These are phyloP conservation scores for Kryptolebias marmoratus DNA, from an alignment of 2,113 vertebrate genomes.

Conservation along the genomic window DNA sequence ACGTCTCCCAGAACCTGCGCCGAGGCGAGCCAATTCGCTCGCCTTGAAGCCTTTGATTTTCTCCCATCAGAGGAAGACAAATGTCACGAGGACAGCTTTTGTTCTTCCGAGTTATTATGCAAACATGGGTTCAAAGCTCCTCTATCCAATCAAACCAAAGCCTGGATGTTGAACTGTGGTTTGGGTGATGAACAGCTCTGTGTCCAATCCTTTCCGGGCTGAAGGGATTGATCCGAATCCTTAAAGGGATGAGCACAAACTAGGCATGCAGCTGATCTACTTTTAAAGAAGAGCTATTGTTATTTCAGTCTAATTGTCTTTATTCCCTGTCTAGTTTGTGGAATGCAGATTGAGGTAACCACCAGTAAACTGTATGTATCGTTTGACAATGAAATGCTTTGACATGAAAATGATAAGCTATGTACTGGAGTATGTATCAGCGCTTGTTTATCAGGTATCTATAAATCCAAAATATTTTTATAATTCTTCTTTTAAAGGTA, in stretches of 20 bases:
- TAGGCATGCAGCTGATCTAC: conserved; percentile 67
- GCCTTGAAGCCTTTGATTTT: not conserved
- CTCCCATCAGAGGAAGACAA: not conserved
- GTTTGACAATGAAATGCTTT: conserved; percentile 70
- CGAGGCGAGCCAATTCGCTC: not conserved
- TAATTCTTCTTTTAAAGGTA: conserved; percentile 81
- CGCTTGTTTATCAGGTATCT: conserved; percentile 70
- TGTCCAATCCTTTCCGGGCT: conserved; percentile 31
- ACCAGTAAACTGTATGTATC: conserved; percentile 44
- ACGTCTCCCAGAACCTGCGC: conserved; percentile 18
- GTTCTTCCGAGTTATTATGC: conserved; percentile 53
- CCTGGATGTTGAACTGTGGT: conserved; percentile 2
- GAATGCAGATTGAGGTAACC: conserved; percentile 47
- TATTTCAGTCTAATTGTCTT: conserved; percentile 39
- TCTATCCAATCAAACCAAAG: conserved; percentile 35
- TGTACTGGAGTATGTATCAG: conserved; percentile 58
- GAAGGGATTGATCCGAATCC: conserved; percentile 19
- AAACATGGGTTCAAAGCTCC: conserved; percentile 27
- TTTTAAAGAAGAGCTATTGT: conserved; percentile 40
- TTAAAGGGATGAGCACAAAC: conserved; percentile 59
- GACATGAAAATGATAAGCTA: conserved; percentile 57
- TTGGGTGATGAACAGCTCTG: conserved; percentile 14
- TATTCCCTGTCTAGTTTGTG: conserved; percentile 42
- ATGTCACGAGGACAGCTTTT: not conserved
- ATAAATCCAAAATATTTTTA: conserved; percentile 82